phyloP scores from a whole-genome alignment of 2,888 invertebrate species.

The Pyralis farinalis region DNA sequence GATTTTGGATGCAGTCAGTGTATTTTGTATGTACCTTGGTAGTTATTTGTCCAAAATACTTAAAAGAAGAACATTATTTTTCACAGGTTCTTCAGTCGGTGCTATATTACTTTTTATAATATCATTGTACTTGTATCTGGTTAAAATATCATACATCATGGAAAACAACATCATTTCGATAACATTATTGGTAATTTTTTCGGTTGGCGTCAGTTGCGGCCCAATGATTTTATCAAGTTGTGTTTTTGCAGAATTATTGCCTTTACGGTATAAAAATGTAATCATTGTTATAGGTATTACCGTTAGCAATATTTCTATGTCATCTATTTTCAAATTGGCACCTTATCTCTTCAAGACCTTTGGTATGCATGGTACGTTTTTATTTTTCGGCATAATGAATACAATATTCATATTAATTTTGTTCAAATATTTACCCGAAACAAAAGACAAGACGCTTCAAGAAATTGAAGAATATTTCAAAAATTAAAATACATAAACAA shows the following conservation, averaged over 20 bases:
- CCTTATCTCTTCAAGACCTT: too few species aligned
- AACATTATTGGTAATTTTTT: constrained; percentile 30
- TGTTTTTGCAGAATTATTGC: constrained; percentile 35
- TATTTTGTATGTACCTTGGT: constrained; percentile 26
- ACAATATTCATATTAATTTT: too few species aligned
- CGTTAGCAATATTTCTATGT: too few species aligned
- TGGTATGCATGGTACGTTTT: too few species aligned
- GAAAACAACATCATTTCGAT: constrained; percentile 31
- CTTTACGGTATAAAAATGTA: constrained; percentile 27
- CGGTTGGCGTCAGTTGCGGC: constrained; percentile 35
- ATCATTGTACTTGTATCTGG: constrained; percentile 22
- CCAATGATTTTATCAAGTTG: constrained; percentile 36
- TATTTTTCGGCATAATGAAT: too few species aligned
- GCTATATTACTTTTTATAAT: constrained; percentile 18
- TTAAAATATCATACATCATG: constrained; percentile 12
- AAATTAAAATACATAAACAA: too few species aligned
- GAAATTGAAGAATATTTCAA: too few species aligned
- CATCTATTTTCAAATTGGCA: too few species aligned
- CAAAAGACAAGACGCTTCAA: too few species aligned
- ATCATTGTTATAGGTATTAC: constrained; percentile 25
- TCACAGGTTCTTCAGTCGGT: constrained; percentile 14
- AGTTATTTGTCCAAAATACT: constrained; percentile 20
- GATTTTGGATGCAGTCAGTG: constrained; percentile 19
- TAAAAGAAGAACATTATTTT: constrained; percentile 20
- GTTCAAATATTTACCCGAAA: too few species aligned